phyloP scores from a whole-genome alignment of 37 sponge, comb jelly and placozoan species.

The Ephydatia muelleri region DNA sequence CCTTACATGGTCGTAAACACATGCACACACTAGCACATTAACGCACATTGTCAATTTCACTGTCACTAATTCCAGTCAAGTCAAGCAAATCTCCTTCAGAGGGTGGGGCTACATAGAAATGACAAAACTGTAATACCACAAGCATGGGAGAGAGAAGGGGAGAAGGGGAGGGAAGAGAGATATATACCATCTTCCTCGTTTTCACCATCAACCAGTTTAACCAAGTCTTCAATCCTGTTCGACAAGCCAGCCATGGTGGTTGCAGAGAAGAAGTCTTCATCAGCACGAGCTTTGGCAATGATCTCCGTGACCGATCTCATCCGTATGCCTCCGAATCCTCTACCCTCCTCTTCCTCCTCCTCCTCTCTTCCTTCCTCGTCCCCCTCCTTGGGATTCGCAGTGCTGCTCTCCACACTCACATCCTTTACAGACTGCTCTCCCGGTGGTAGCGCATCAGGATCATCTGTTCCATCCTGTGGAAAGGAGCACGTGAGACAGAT shows the following conservation, averaged over 20 bases:
- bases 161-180: not conserved
- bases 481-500: not conserved
- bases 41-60: conserved; percentile 78
- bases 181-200: not conserved
- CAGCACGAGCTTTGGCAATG: conserved; percentile 73
- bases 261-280: conserved; percentile 44
- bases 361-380: conserved; percentile 21
- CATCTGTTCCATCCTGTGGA: not conserved
- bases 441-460: not conserved
- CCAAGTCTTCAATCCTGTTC: conserved; percentile 44
- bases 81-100: conserved; percentile 30
- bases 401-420: too few species aligned
- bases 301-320: conserved; percentile 70
- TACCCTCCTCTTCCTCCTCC: conserved; percentile 30
- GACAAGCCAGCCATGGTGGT: conserved; percentile 35
- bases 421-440: not conserved
- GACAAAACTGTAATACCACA: too few species aligned
- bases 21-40: not conserved
- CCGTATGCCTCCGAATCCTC: conserved; percentile 50
- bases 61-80: conserved; percentile 76
- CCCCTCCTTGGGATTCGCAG: not conserved
- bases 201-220: conserved; percentile 44
- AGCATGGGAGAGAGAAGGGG: not conserved
- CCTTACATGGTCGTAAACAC: not conserved
- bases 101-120: not conserved